Base-by-base conservation (phyloP, 2,888 invertebrate species). In the Dicyrtoma fusca region DNA sequence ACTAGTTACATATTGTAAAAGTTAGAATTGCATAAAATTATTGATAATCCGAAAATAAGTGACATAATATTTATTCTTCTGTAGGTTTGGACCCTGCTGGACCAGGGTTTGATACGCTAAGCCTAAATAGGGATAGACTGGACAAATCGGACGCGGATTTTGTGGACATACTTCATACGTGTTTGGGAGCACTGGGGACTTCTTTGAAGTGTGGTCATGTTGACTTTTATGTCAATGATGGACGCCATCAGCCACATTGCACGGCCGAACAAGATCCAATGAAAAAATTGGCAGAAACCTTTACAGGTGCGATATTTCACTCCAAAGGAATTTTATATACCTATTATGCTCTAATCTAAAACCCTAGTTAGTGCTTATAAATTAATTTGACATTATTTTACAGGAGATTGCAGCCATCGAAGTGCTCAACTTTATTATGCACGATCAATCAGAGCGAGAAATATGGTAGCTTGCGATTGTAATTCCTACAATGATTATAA, bases 191-290 rank as follows among this genome's bases (percentile, higher is more conserved):
- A 19, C 42, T 62, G 17, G 62, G 62, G 8, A 62, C 62, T 6
- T 5, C 42, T 62, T 5, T 19, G 4, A 19, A 34, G 14, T 62
- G 8, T 34, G 62, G 44, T 44, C 62, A 62, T 19, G 44, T 17
- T 13, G 62, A 62, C 11, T 62, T 62, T 62, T 62, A 62, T 19
- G n/a, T 42, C 8, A 62, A 62, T 19, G 19, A 62, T 44, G 62
- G 62, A 1, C 10, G 17, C 34, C 11, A 14, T 17, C 62, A 62
- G 21, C 44, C 62, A 1, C 14, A 21, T 19, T 62, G 62, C 42
- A 2, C 4, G 19, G 4, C 19, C 17, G 62, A 34, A 17, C 2
- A 14, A 5, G 62, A 62, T 8, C 26, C n/a, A 6, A 62, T 62
- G 42, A 42, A 34, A 17, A 26, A 42, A 25, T n/a, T 62, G 4